phyloP scores from a whole-genome alignment of 1,140 invertebrate species.

The Sycobia sp. region DNA sequence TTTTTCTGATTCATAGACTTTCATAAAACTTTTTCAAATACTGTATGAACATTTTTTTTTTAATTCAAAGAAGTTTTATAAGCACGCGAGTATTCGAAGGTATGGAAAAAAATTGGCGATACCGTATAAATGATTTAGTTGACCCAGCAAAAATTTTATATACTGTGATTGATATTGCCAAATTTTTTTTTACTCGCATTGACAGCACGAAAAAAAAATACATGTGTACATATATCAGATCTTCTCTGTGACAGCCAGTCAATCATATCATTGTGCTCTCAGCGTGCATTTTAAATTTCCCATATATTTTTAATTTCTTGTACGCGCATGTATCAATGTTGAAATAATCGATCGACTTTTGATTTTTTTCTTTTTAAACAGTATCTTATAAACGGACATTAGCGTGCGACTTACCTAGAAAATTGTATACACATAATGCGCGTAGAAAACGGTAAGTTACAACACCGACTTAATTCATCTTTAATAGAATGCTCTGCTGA shows the following conservation, averaged over 20 bases:
- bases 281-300: constrained; percentile 25
- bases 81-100: neutral
- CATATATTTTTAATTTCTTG: constrained; percentile 31
- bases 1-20: neutral
- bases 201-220: constrained; percentile 18
- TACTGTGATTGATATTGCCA: constrained; percentile 23
- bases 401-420: no score
- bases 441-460: no score
- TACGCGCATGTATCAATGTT: constrained; percentile 19
- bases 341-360: constrained; percentile 24
- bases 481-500: no score
- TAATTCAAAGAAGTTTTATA: neutral
- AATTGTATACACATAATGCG: no score
- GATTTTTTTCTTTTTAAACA: constrained; percentile 9
- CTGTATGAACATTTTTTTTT: no score
- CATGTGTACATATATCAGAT: constrained; percentile 31
- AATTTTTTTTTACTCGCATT: constrained; percentile 29
- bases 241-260: constrained; percentile 29
- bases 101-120: constrained; percentile 11
- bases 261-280: constrained; percentile 29
- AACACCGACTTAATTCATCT: no score
- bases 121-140: constrained; percentile 18
- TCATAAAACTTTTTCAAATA: neutral
- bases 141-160: constrained; percentile 23
- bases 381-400: no score